phyloP scores from a whole-genome alignment of 1,140 invertebrate genomes.

The Drosophila albomicans region DNA sequence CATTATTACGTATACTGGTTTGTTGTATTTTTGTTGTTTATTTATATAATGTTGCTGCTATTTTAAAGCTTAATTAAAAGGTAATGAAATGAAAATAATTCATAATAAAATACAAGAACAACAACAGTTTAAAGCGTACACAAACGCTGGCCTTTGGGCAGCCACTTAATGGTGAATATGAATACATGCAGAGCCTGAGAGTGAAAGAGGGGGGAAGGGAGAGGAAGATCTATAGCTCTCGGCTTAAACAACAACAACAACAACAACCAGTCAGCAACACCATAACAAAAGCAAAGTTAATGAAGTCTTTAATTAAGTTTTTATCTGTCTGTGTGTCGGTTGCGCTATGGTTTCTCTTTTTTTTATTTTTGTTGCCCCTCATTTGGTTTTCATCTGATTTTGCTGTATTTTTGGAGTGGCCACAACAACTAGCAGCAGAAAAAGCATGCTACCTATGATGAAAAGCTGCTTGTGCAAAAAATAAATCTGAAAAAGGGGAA shows the following conservation, averaged over 20 bases:
- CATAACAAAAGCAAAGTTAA: conserved; percentile 66
- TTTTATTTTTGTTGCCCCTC: neutral
- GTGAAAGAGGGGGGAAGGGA: neutral
- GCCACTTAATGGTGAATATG: conserved; percentile 15
- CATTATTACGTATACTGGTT: conserved; percentile 4
- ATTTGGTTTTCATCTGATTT: neutral
- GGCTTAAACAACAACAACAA: conserved; percentile 1
- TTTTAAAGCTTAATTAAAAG: conserved; percentile 63
- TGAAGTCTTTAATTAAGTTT: conserved; percentile 77
- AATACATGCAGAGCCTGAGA: neutral
- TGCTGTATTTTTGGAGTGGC: conserved; percentile 9
- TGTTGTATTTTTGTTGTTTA: conserved; percentile 32
- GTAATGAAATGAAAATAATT: conserved; percentile 63
- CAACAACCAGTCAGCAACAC: neutral
- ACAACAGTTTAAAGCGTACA: conserved; percentile 35
- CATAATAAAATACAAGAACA: conserved; percentile 40
- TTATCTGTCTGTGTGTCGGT: conserved; percentile 34
- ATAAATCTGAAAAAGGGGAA: conserved; percentile 31
- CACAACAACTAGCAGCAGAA: conserved; percentile 44
- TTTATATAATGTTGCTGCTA: conserved; percentile 49
- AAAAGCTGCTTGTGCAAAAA: conserved; percentile 39
- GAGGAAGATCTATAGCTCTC: conserved; percentile 1
- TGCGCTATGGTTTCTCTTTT: conserved; percentile 13
- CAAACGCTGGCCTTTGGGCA: conserved; percentile 13
- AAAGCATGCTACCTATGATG: conserved; percentile 19